These are phyloP conservation scores for Cetonia aurata DNA, from an alignment of 2,888 invertebrate genomes.

Conservation along the genomic window DNA sequence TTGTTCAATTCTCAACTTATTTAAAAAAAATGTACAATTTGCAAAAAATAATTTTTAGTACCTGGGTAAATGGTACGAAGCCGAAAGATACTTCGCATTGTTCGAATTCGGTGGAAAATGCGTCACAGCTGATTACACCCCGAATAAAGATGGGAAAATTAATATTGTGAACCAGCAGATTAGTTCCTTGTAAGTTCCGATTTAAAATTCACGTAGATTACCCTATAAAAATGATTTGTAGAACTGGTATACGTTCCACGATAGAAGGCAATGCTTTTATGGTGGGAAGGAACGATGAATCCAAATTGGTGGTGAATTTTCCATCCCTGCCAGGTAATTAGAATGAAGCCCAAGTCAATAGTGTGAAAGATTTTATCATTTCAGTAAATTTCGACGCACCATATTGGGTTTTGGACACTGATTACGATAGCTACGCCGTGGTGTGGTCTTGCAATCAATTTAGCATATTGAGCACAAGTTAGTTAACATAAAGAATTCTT, in stretches of 20 bases:
- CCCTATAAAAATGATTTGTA: slow-evolving; percentile 58
- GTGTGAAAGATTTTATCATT: slow-evolving; percentile 50
- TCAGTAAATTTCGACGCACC: slow-evolving; percentile 68
- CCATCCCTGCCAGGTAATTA: slow-evolving; percentile 72
- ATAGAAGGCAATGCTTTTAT: slow-evolving; percentile 72
- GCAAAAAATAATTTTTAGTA: slow-evolving; percentile 37
- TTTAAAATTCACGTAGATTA: slow-evolving; percentile 31
- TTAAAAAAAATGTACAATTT: too few species aligned
- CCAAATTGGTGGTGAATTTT: slow-evolving; percentile 74
- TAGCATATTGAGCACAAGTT: slow-evolving; percentile 48
- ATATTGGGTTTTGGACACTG: slow-evolving; percentile 76
- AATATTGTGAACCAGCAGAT: slow-evolving; percentile 66
- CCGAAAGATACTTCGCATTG: slow-evolving; percentile 80
- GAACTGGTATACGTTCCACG: slow-evolving; percentile 70
- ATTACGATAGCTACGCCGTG: slow-evolving; percentile 73
- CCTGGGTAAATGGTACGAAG: slow-evolving; percentile 84
- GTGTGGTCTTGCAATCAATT: slow-evolving; percentile 72
- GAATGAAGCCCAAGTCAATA: not conserved
- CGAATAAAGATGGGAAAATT: slow-evolving; percentile 65
- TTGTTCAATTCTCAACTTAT: too few species aligned
- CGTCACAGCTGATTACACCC: slow-evolving; percentile 76
- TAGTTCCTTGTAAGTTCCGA: slow-evolving; percentile 64
- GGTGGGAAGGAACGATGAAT: slow-evolving; percentile 69
- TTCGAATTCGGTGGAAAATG: slow-evolving; percentile 82
- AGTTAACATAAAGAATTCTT: not conserved